Percentiles rank a stretch among this genome's conserved stretches.
These are phyloP conservation scores for Galerucella nymphaeae DNA, from an alignment of 2,888 invertebrate species.

Conservation along the genomic window DNA sequence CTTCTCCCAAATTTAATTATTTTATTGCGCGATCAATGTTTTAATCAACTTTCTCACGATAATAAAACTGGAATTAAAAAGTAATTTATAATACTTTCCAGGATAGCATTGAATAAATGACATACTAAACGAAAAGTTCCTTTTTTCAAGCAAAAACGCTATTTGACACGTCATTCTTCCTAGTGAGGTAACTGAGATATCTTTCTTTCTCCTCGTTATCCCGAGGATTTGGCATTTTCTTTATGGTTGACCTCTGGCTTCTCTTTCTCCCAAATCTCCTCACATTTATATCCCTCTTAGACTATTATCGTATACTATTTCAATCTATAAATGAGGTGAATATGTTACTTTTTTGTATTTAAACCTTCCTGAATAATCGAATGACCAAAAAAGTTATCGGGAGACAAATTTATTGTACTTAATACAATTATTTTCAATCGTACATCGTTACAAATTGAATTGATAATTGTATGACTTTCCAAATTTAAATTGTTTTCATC, in stretches of 20 bases:
- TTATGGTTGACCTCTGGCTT: slow-evolving; percentile 58
- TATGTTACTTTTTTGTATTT: slow-evolving; percentile 51
- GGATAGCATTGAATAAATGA: background rate
- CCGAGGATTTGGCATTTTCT: slow-evolving; percentile 58
- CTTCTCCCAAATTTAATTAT: too few species aligned
- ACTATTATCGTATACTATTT: slow-evolving; percentile 60
- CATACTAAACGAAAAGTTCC: background rate
- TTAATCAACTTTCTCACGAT: too few species aligned
- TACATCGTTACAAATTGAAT: too few species aligned
- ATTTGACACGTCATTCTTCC: slow-evolving; percentile 44
- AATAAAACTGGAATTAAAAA: background rate
- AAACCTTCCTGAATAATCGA: slow-evolving; percentile 22
- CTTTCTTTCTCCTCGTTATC: slow-evolving; percentile 56
- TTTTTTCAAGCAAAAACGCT: slow-evolving; percentile 25
- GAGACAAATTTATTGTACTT: too few species aligned
- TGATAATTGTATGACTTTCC: too few species aligned
- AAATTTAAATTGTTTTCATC: too few species aligned
- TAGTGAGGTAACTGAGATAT: slow-evolving; percentile 49
- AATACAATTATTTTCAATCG: too few species aligned
- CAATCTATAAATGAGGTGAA: slow-evolving; percentile 53
- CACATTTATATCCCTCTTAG: slow-evolving; percentile 60
- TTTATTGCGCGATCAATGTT: too few species aligned
- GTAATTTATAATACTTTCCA: background rate
- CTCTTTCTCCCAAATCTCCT: slow-evolving; percentile 58
- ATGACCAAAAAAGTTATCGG: too few species aligned